Percentiles rank a stretch among this genome's conserved stretches.
Conservation (phyloP, 2,888 invertebrate genomes). For the Calameuta filiformis region DNA sequence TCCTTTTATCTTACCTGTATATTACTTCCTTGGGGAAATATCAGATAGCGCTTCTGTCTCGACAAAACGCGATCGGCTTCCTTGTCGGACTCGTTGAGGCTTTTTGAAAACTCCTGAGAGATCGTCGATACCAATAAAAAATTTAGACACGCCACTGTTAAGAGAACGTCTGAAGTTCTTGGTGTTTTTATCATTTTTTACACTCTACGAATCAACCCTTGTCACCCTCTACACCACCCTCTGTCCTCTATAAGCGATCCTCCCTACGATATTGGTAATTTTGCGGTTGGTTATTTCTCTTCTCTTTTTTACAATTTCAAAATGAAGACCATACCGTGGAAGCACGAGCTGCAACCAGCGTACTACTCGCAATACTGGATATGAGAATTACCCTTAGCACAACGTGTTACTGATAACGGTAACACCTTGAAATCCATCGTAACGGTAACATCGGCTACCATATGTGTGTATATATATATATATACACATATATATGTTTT, state of each 20-base stretch:
- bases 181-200: not conserved
- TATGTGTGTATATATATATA: not conserved
- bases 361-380: not conserved
- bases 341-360: not conserved
- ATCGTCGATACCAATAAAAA: constrained; percentile 20
- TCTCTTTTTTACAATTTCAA: not conserved
- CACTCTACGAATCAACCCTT: not conserved
- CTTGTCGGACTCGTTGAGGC: constrained; percentile 11
- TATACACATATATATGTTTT: not conserved
- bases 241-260: not conserved
- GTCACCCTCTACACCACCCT: not conserved
- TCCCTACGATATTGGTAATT: not conserved
- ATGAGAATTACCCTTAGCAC: not conserved
- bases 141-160: constrained; percentile 27
- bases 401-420: not conserved
- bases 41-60: constrained; percentile 70
- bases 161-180: not conserved
- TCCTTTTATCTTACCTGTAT: constrained; percentile 68
- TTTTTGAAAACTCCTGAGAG: constrained; percentile 10
- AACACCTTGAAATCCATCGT: not conserved
- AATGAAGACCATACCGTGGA: not conserved
- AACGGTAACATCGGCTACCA: not conserved
- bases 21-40: constrained; percentile 73
- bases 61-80: constrained; percentile 57
- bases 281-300: not conserved